Conservation (phyloP, 2,888 invertebrate genomes). For the Taenaris catops region DNA sequence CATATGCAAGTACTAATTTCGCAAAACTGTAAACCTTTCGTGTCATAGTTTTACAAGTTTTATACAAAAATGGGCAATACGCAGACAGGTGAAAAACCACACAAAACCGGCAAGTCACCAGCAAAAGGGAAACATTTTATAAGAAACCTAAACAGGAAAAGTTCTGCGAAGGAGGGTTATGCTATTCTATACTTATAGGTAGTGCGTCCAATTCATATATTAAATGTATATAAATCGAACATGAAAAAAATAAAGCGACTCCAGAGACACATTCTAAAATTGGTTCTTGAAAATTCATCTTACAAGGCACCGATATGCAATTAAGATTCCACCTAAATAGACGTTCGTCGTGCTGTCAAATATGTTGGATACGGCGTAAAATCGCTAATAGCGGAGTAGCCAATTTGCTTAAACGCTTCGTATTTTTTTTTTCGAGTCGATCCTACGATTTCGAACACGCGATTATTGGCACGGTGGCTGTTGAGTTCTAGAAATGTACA, state of each 20-base stretch:
- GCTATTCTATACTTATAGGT: too few species aligned
- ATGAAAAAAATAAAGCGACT: too few species aligned
- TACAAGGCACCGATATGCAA: conserved; percentile 26
- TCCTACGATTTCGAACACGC: conserved; percentile 15
- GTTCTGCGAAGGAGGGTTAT: conserved; percentile 59
- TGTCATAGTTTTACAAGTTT: conserved; percentile 8
- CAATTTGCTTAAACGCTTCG: conserved; percentile 12
- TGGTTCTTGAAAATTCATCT: too few species aligned
- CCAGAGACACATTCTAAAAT: too few species aligned
- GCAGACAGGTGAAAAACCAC: conserved; percentile 72
- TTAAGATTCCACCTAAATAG: conserved; percentile 30
- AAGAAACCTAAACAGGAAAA: conserved; percentile 67
- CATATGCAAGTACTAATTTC: conserved; percentile 1
- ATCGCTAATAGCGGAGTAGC: conserved; percentile 42
- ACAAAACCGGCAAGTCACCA: conserved; percentile 76
- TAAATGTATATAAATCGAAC: too few species aligned
- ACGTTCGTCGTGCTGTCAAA: conserved; percentile 37
- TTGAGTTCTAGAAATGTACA: too few species aligned
- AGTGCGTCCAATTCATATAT: too few species aligned
- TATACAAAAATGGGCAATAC: conserved; percentile 73
- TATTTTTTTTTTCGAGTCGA: conserved; percentile 8
- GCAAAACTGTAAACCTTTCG: not conserved
- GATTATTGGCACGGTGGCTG: conserved; percentile 14
- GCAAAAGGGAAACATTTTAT: conserved; percentile 78
- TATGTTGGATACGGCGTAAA: conserved; percentile 39